These are phyloP conservation scores for Eucera pruinosa DNA, from an alignment of 2,888 invertebrate genomes.

Conservation along the genomic window DNA sequence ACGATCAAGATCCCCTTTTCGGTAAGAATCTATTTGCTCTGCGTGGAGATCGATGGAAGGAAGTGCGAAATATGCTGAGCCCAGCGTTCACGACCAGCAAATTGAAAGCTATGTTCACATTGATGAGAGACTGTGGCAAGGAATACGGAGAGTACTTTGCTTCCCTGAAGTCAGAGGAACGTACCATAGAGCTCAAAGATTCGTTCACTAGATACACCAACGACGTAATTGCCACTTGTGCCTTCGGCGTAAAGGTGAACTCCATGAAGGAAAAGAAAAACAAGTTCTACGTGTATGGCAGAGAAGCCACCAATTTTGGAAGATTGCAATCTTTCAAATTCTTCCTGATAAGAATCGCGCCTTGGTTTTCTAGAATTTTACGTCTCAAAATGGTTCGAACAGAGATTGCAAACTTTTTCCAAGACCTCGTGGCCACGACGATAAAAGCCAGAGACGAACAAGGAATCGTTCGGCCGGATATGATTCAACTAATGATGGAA, in stretches of 20 bases:
- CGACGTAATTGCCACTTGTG: slow-evolving; percentile 78
- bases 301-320: slow-evolving; percentile 55
- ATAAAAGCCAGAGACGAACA: slow-evolving; percentile 68
- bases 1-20: slow-evolving; percentile 69
- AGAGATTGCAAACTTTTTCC: slow-evolving; percentile 58
- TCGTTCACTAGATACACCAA: slow-evolving; percentile 73
- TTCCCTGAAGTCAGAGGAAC: slow-evolving; percentile 21
- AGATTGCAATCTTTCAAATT: slow-evolving; percentile 35
- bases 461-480: slow-evolving; percentile 84
- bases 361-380: slow-evolving; percentile 39
- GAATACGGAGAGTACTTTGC: slow-evolving; percentile 56
- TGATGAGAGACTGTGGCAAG: slow-evolving; percentile 68
- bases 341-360: slow-evolving; percentile 48
- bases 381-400: slow-evolving; percentile 54
- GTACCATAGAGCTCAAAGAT: slow-evolving; percentile 77
- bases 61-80: slow-evolving; percentile 85
- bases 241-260: slow-evolving; percentile 76
- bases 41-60: slow-evolving; percentile 85
- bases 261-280: slow-evolving; percentile 76
- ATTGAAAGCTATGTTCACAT: slow-evolving; percentile 85
- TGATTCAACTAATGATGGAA: slow-evolving; percentile 87
- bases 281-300: slow-evolving; percentile 75
- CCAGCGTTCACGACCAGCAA: slow-evolving; percentile 87
- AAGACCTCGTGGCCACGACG: slow-evolving; percentile 56
- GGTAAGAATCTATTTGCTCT: slow-evolving; percentile 69